These are phyloP conservation scores for Terrapene triunguis DNA, from an alignment of 2,113 vertebrate genomes.

Conservation along the genomic window DNA sequence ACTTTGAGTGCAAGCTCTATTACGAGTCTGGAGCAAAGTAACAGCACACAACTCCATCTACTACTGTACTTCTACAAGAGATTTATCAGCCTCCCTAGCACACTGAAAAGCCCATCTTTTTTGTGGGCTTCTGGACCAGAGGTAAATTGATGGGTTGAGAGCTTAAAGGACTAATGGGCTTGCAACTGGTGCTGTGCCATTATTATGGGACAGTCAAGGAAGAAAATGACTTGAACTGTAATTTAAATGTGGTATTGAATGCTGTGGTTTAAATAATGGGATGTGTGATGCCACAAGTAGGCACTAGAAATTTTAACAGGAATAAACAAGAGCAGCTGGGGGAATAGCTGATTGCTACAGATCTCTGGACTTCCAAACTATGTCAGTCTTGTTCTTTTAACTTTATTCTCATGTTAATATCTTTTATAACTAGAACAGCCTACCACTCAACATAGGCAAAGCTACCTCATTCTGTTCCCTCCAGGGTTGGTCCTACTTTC, in stretches of 20 bases:
- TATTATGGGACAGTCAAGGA: neutral
- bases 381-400: neutral
- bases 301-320: neutral
- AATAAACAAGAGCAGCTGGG: neutral
- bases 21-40: conserved; percentile 4
- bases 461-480: neutral
- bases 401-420: neutral
- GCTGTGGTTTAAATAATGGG: neutral
- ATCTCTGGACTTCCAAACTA: neutral
- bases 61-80: neutral
- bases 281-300: neutral
- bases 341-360: neutral
- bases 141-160: neutral
- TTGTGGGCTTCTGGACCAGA: neutral
- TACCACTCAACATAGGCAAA: neutral
- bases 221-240: neutral
- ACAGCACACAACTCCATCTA: conserved; percentile 32
- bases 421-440: neutral
- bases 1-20: neutral
- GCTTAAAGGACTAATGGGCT: neutral
- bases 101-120: neutral
- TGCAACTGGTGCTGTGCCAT: neutral
- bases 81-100: conserved; percentile 18
- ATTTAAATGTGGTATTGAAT: neutral
- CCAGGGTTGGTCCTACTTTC: neutral